phyloP scores from a whole-genome alignment of 1,140 invertebrate species.

The Melanaphis sacchari region DNA sequence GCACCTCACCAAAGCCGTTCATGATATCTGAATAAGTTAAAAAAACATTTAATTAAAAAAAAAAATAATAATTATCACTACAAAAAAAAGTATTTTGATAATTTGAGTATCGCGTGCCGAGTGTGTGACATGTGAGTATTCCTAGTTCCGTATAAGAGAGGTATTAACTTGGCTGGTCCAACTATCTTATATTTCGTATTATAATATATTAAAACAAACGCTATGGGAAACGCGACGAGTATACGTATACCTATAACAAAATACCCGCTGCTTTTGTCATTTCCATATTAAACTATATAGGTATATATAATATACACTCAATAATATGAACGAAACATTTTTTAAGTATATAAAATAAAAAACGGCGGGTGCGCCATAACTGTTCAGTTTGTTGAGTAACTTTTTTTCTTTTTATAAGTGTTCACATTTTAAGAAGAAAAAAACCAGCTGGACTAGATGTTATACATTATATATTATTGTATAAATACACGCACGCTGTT shows the following conservation, averaged over 20 bases:
- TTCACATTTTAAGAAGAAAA: neutral
- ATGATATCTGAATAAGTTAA: neutral
- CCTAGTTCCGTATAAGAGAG: no score
- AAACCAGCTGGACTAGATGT: conserved; percentile 39
- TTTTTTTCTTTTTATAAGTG: neutral
- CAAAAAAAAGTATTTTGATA: neutral
- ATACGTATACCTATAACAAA: neutral
- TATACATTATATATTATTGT: conserved; percentile 14
- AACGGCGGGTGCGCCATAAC: conserved; percentile 1
- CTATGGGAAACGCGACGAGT: neutral
- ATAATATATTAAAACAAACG: neutral
- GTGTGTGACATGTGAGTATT: neutral
- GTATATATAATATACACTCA: neutral
- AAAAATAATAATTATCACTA: neutral
- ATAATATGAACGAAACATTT: neutral
- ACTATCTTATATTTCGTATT: neutral
- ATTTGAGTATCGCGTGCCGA: no score
- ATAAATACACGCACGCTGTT: neutral
- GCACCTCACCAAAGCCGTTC: neutral
- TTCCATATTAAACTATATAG: neutral
- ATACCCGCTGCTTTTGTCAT: neutral
- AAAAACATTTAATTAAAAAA: no score
- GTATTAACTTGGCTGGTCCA: neutral
- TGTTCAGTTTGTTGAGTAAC: neutral
- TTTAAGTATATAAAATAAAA: neutral